A percentile compares a stretch with the other conserved stretches of the same genome.
These are phyloP conservation scores for Gavialis gangeticus DNA, from an alignment of 2,113 vertebrate genomes.

Conservation along the genomic window DNA sequence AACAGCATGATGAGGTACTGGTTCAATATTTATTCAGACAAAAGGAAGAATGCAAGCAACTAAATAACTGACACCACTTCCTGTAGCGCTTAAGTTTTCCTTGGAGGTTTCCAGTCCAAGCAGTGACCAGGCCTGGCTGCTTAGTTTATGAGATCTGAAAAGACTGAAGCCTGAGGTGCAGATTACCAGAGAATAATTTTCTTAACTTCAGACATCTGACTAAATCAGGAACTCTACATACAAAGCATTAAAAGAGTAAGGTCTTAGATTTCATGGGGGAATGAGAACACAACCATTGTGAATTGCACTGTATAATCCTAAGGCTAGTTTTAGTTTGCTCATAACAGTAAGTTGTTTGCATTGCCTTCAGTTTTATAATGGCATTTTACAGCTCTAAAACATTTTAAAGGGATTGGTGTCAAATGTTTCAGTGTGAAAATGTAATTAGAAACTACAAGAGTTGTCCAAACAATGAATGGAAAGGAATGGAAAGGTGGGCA, in stretches of 20 bases:
- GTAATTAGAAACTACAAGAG: neutral
- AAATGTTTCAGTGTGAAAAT: constrained; percentile 29
- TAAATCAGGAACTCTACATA: neutral
- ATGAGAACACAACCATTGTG: neutral
- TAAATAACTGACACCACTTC: constrained; percentile 33
- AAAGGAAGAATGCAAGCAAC: constrained; percentile 11
- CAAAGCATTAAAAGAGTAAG: neutral
- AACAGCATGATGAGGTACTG: neutral
- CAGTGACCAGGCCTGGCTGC: neutral
- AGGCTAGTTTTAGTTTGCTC: neutral
- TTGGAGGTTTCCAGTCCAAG: constrained; percentile 53
- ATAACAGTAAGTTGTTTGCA: neutral
- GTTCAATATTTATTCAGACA: constrained; percentile 49
- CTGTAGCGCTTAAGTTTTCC: constrained; percentile 21
- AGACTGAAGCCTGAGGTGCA: neutral
- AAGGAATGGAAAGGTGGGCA: neutral
- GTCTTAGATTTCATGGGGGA: constrained; percentile 33
- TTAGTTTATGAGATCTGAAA: constrained; percentile 24
- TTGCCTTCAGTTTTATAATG: neutral
- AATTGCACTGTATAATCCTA: rapidly evolving
- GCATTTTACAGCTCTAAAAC: constrained; percentile 35
- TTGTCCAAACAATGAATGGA: neutral
- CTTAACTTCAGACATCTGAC: neutral
- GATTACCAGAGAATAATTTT: constrained; percentile 18
- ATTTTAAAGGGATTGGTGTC: constrained; percentile 41